Conservation (phyloP, 2,888 invertebrate genomes). For the Malacosoma neustria region DNA sequence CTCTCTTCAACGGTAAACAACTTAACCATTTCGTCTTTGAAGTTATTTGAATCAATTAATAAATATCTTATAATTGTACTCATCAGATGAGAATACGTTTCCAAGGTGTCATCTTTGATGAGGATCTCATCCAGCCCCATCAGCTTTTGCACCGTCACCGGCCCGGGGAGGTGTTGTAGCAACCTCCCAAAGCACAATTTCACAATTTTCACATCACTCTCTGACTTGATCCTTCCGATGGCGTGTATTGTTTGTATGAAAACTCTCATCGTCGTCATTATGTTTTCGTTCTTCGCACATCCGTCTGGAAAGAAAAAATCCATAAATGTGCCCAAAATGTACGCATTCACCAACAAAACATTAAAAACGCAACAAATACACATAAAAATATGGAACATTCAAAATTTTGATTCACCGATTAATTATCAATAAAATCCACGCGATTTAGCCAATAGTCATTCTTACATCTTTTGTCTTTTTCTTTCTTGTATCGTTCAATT, state of each 20-base stretch:
- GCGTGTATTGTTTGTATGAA: slow-evolving; percentile 39
- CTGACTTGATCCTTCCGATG: slow-evolving; percentile 36
- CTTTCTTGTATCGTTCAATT: no score
- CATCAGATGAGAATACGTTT: slow-evolving; percentile 67
- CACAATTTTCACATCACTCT: slow-evolving; percentile 32
- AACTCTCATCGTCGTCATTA: slow-evolving; percentile 28
- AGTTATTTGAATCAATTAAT: slow-evolving; percentile 74
- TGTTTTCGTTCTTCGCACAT: slow-evolving; percentile 7
- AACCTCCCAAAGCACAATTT: slow-evolving; percentile 19
- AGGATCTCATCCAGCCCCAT: slow-evolving; percentile 54
- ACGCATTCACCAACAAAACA: background rate
- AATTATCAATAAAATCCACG: no score
- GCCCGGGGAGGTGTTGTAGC: slow-evolving; percentile 61
- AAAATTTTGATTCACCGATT: no score
- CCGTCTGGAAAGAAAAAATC: slow-evolving; percentile 51
- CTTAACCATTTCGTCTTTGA: slow-evolving; percentile 48
- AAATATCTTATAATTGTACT: slow-evolving; percentile 59
- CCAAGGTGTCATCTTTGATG: slow-evolving; percentile 39
- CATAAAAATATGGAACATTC: no score
- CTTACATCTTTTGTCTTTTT: no score
- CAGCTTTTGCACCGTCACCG: slow-evolving; percentile 80
- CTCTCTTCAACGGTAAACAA: slow-evolving; percentile 74
- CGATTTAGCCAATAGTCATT: no score
- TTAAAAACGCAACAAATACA: no score
- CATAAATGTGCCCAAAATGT: slow-evolving; percentile 68